A percentile compares a stretch with the other conserved stretches of the same genome.
Conservation (phyloP, 92 coral and sea anemone species). For the Phenganax marumi region DNA sequence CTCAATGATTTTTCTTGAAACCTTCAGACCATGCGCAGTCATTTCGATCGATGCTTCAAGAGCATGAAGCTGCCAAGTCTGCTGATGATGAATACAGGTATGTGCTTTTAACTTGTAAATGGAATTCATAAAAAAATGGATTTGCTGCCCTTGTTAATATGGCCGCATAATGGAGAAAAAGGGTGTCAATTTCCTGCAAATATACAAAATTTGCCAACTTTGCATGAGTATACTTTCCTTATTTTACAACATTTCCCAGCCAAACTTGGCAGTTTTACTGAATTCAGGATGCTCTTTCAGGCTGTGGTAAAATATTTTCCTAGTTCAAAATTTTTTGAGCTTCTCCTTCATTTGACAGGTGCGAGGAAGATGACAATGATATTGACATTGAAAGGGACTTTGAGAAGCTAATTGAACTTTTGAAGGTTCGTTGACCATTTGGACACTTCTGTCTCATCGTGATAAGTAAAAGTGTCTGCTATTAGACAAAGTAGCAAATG, state of each 20-base stretch:
- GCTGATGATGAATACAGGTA: conserved; percentile 41
- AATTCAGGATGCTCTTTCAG: too few relatives aligned
- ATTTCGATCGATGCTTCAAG: conserved; percentile 43
- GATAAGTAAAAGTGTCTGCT: not conserved
- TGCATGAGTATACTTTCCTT: too few relatives aligned
- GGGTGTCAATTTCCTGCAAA: not conserved
- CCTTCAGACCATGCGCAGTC: conserved; percentile 16
- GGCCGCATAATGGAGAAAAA: too few relatives aligned
- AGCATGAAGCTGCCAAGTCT: conserved; percentile 37
- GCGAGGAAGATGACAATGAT: conserved; percentile 92
- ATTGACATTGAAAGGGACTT: conserved; percentile 89
- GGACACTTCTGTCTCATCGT: not conserved
- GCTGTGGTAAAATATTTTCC: too few relatives aligned
- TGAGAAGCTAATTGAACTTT: conserved; percentile 74
- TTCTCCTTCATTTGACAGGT: conserved; percentile 48
- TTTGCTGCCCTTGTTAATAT: too few relatives aligned
- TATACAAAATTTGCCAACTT: too few relatives aligned
- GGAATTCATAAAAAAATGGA: too few relatives aligned
- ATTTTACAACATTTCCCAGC: too few relatives aligned
- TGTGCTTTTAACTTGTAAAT: not conserved
- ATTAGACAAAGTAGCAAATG: too few relatives aligned
- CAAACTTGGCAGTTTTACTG: too few relatives aligned
- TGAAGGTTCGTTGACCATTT: conserved; percentile 62
- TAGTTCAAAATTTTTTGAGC: too few relatives aligned
- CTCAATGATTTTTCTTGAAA: too few relatives aligned